Base-by-base conservation (phyloP, 1,140 invertebrate species). In the Leguminivora glycinivorella region DNA sequence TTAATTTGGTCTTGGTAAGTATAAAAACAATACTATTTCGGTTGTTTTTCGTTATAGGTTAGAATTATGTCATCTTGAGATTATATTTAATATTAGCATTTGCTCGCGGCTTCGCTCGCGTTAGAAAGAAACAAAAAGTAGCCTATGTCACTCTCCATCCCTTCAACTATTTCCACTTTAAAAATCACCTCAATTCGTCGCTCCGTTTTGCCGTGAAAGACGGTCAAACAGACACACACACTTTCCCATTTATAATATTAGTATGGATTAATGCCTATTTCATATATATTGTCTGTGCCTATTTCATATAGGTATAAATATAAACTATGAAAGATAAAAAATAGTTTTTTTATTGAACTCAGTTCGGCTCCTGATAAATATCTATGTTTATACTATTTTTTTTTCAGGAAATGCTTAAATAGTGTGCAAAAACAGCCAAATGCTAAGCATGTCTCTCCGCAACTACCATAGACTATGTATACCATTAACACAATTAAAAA, bases 31-130 rank as follows among this genome's bases (percentile, higher is more conserved):
- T 17, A 7, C 43, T 47, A 17, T n/a, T 43, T 17, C 12, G 34
- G 34, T 47, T 6, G 14, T 10, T 60, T 26, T 26, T 29, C 14
- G 1, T 60, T 60, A 29, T 60, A 60, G 56, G 56, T 60, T 60
- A 60, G 22, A 60, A 60, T 60, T 60, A 60, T 60, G 56, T 60
- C 56, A 60, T 60, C 56, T 60, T 24, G n/a, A 17, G n/a, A 10
- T n/a, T 25, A 6, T 58, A 58, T 25, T 12, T 2, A n/a, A n/a
- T n/a, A n/a, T n/a, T n/a, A n/a, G n/a, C n/a, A n/a, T n/a, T n/a
- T n/a, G n/a, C n/a, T n/a, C n/a, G n/a, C n/a, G n/a, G n/a, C n/a
- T n/a, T n/a, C n/a, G n/a, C n/a, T n/a, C n/a, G n/a, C n/a, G n/a
- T n/a, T n/a, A n/a, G n/a, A n/a, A n/a, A n/a, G n/a, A n/a, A n/a